Base-by-base conservation (phyloP, 2,797 vertebrate species). In the Paguma larvata region DNA sequence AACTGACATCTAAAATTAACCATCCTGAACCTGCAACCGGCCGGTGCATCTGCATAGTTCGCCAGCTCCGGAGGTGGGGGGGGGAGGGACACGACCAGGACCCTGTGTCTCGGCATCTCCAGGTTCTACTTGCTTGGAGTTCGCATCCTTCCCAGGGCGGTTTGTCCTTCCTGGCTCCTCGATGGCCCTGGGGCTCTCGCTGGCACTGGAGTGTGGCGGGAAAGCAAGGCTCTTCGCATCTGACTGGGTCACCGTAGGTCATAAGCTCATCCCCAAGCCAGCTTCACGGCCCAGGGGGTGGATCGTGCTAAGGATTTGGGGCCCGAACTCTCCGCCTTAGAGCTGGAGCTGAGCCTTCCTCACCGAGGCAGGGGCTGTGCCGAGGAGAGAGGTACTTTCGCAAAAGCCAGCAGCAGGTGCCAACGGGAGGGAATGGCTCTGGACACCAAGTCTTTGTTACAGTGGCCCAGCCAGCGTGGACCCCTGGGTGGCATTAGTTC, bases 321-420 rank as follows among this genome's bases (percentile, higher is more conserved):
- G 44, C 19, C 44, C 32, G 34, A 18, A 79, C 77, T 19, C 6
- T 53, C 32, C 19, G 9, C 14, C 25, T 32, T 38, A 18, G 11
- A 56, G 48, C 67, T 23, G 12, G 41, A 34, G 44, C 14, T 44
- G 48, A 72, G 3, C 21, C 32, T 14, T 63, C 21, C 27, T 94
- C 11, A 0, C 3, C 0, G 32, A 23, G 4, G 11, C 21, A 4
- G 0, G 0, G 1, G 13, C 46, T 12, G 18, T 23, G 2, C 25
- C 3, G 6, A 65, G 56, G 25, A 46, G 4, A 19, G n/a, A 30
- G 1, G 5, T 10, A 12, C 23, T 44, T 89, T n/a, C 6, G 38
- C 6, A 25, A 1, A 59, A 48, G 0, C 14, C 34, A 44, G 59
- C 3, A 27, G 0, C 14, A 3, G 25, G 6, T 34, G 7, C 70